Base-by-base conservation (phyloP, 2,888 invertebrate genomes). In the Acanthosoma haemorrhoidale region DNA sequence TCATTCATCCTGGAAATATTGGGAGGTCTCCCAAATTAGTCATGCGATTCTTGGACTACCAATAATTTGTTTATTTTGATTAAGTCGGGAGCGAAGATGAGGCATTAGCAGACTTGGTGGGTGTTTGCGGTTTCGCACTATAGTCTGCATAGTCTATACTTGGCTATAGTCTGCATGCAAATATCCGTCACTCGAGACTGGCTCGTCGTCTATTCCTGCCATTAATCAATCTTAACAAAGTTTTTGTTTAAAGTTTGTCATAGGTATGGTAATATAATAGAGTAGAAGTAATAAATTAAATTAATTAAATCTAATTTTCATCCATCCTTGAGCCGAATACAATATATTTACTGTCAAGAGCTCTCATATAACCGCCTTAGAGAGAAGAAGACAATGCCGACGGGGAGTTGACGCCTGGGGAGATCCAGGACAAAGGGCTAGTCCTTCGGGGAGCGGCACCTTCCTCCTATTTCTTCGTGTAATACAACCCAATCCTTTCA, bases 311-410 rank as follows among this genome's bases (percentile, higher is more conserved):
- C 51, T 51, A 25, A 25, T 51, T 51, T 51, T 51, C 21, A n/a
- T 25, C 25, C 29, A 25, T 25, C 51, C 25, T 25, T 2, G 51
- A 51, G 25, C 21, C 29, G 51, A 51, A 25, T 13, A 51, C 25
- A 21, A 25, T 25, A n/a, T 1, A 2, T 21, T 2, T 25, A 25
- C 51, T 21, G 25, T 5, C 8, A 8, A 51, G 25, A 25, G 25
- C 4, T 51, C 25, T 51, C 51, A 51, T 25, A 51, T 51, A 51
- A 51, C 51, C 21, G 51, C 51, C 51, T 51, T 51, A 51, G 51
- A 51, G 51, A 13, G n/a, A 8, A 0, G 25, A 29, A 51, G 51
- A 51, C 51, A 51, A 51, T 51, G 25, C 13, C 13, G n/a, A 4
- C 1, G 5, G n/a, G 51, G 51, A 51, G 51, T 51, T 51, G 51